These are phyloP conservation scores for Bellardia pandia DNA, from an alignment of 2,888 invertebrate genomes.

Conservation along the genomic window DNA sequence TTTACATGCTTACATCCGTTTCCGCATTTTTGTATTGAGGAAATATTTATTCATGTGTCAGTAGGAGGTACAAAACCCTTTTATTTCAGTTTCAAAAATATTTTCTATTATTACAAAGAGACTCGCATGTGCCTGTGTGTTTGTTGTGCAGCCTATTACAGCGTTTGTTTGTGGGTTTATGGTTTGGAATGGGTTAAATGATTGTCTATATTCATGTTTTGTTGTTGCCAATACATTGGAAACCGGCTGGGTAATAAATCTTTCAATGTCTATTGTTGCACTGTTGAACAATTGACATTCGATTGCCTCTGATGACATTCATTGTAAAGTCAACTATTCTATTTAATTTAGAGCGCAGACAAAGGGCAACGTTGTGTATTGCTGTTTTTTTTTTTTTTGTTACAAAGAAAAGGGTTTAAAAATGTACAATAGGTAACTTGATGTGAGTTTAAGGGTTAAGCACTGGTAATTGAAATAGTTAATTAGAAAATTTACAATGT, in stretches of 20 bases:
- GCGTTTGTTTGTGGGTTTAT: constrained; percentile 58
- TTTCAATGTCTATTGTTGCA: constrained; percentile 71
- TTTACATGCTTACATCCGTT: constrained; percentile 75
- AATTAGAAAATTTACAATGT: constrained; percentile 17
- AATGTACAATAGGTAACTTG: constrained; percentile 22
- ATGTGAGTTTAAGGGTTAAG: constrained; percentile 1
- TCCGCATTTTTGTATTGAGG: constrained; percentile 68
- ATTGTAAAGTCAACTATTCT: constrained; percentile 49
- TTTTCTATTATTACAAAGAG: constrained; percentile 39
- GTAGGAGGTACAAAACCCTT: constrained; percentile 61
- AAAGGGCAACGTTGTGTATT: background rate
- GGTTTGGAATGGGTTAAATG: constrained; percentile 69
- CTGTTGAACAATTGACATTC: constrained; percentile 67
- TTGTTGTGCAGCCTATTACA: constrained; percentile 11
- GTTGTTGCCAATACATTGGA: constrained; percentile 51
- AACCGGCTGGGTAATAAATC: constrained; percentile 74
- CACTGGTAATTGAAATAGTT: constrained; percentile 31
- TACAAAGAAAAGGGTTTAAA: constrained; percentile 10
- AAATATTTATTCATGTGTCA: constrained; percentile 64
- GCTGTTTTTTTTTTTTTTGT: background rate
- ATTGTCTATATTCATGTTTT: constrained; percentile 38
- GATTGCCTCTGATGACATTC: constrained; percentile 66
- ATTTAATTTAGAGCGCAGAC: constrained; percentile 1
- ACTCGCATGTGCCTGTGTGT: constrained; percentile 10
- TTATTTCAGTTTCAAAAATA: constrained; percentile 58